Conservation (phyloP, 2,888 invertebrate genomes). For the Trisateles emortualis region DNA sequence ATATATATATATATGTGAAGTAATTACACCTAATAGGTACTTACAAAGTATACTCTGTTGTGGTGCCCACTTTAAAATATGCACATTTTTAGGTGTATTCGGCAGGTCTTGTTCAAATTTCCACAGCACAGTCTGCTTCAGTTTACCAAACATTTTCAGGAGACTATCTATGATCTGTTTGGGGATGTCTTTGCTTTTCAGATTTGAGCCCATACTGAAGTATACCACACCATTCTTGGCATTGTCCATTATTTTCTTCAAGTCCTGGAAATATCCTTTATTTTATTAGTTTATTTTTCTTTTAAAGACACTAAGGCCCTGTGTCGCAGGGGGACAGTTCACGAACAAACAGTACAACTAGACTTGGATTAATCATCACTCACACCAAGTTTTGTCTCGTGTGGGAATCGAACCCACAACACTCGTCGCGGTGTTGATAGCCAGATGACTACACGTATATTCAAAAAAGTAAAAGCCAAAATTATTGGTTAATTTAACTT, state of each 20-base stretch:
- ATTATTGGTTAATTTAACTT: too few species aligned
- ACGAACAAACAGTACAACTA: too few species aligned
- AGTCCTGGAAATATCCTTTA: constrained; percentile 60
- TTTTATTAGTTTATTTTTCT: too few species aligned
- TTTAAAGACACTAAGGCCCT: too few species aligned
- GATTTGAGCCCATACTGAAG: constrained; percentile 79
- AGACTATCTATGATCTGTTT: constrained; percentile 56
- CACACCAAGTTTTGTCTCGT: too few species aligned
- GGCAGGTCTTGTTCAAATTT: constrained; percentile 68
- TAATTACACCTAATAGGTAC: neutral
- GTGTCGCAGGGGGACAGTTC: too few species aligned
- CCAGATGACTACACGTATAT: too few species aligned
- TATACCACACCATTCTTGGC: constrained; percentile 75
- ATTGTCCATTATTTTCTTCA: constrained; percentile 69
- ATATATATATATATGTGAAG: too few species aligned
- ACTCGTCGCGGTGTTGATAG: too few species aligned
- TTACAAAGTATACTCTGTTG: constrained; percentile 46
- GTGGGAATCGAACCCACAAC: too few species aligned
- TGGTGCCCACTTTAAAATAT: constrained; percentile 73
- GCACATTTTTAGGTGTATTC: constrained; percentile 68
- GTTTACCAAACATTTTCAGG: constrained; percentile 64
- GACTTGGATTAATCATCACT: too few species aligned
- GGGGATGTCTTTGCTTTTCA: constrained; percentile 67
- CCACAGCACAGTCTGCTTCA: constrained; percentile 81
- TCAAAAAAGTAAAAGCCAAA: too few species aligned